phyloP scores from a whole-genome alignment of 2,797 vertebrate species.

The Prionace glauca region DNA sequence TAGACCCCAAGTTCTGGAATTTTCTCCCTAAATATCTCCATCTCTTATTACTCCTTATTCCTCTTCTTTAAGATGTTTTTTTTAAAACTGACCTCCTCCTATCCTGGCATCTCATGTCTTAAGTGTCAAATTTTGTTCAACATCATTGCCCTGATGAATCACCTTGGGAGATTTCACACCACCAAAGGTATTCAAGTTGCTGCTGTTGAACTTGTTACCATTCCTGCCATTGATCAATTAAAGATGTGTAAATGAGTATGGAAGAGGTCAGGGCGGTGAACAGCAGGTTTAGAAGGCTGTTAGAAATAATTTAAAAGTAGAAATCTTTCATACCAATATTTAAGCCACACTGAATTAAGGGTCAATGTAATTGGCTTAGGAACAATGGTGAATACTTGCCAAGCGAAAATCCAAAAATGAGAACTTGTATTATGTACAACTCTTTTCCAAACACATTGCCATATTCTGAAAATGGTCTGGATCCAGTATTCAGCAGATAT shows the following conservation, averaged over 20 bases:
- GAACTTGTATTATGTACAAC: neutral
- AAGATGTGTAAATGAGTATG: neutral
- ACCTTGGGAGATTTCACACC: too few relatives aligned
- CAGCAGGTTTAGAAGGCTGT: neutral
- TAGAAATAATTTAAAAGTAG: neutral
- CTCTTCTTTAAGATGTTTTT: neutral
- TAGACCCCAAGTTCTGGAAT: neutral
- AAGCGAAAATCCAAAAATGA: neutral
- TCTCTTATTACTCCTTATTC: neutral
- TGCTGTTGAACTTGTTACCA: neutral
- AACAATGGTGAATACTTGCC: neutral
- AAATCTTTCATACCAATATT: neutral
- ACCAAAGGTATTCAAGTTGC: neutral
- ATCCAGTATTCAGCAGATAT: neutral
- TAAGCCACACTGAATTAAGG: neutral
- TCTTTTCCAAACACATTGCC: neutral
- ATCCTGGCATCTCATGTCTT: neutral
- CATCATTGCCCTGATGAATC: neutral
- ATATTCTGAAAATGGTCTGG: neutral
- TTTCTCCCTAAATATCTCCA: neutral
- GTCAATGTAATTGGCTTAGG: too few relatives aligned
- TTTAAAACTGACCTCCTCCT: neutral
- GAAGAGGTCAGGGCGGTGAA: neutral
- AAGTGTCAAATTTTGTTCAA: slow-evolving; percentile 10
- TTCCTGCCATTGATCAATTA: neutral